These are phyloP conservation scores for Tetrax tetrax DNA, from an alignment of 2,113 vertebrate genomes.

Conservation along the genomic window DNA sequence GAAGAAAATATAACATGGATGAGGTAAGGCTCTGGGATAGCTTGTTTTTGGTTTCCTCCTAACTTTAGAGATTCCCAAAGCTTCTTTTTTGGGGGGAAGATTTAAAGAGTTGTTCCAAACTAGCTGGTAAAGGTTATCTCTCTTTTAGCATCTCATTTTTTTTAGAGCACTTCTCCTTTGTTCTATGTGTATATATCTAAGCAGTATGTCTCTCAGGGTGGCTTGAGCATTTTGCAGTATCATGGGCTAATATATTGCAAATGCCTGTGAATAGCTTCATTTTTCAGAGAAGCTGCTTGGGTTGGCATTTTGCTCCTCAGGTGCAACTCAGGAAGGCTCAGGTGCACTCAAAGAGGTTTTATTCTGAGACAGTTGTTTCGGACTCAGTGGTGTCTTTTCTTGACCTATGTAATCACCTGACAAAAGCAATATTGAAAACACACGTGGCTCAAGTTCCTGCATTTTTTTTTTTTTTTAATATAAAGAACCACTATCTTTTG, in stretches of 20 bases:
- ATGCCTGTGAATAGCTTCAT: fast-evolving
- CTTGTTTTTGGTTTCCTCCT: neutral
- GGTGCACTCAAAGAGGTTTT: neutral
- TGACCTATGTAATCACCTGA: neutral
- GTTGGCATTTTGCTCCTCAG: neutral
- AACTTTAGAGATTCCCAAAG: neutral
- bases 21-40: neutral
- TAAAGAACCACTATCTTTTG: neutral
- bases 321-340: neutral
- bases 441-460: fast-evolving
- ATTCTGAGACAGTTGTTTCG: neutral
- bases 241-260: neutral
- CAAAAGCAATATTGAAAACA: neutral
- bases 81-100: fast-evolving
- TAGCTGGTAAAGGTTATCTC: neutral
- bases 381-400: neutral
- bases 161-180: neutral
- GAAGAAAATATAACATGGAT: neutral
- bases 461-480: neutral
- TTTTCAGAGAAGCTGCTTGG: neutral
- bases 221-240: neutral
- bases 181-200: neutral
- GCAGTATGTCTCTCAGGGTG: neutral
- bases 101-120: neutral
- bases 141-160: neutral